Evolutionary conservation across 2,888 invertebrate genomes (phyloP), one percentile per base, ranked within the genome.

Genomic region (Tribolium freemani): DNA sequence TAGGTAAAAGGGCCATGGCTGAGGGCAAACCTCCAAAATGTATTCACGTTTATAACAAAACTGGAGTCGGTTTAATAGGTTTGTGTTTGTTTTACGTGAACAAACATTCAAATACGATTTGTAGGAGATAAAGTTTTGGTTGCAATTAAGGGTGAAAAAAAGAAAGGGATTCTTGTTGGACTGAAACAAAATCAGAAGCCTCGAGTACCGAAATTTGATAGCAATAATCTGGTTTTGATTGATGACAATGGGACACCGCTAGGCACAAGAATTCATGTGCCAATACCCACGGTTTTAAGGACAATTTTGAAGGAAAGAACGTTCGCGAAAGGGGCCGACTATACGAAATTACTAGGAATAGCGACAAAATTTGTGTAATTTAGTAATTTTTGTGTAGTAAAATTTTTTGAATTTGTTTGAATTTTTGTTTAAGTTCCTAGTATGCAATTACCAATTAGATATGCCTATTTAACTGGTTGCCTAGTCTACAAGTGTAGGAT

Each of bases 81-180:
- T 6, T 26, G 45, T 54, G 16, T 8, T 88, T 83, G 26, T 5
- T 26, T 26, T 21, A 3, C 21, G 2, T 21, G 21, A 21, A 21
- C 3, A 79, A 79, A 69, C 54, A 45, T 54, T 11, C 2, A 48
- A 13, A 4, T 13, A 64, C 1, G 1, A 13, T 20, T 13, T 26
- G 26, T 26, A 86, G 96, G 96, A 11, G 98, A 98, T 84, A 93
- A 91, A 88, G 94, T 99, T 4, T 84, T 98, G 80, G 93, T 98
- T 9, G 97, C 98, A 2, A 95, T 99, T 74, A 95, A 95, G 86
- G 98, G 98, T 3, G 93, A 98, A 85, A 98, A 96, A 90, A 97
- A 96, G 84, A 96, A 95, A 84, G 98, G 93, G 3, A 94, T 97
- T 74, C 88, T 97, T 21, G 96, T 96, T 1, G 98, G 98, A 0